Conservation (phyloP, 2,888 invertebrate genomes). For the Drosophila bunnanda region DNA sequence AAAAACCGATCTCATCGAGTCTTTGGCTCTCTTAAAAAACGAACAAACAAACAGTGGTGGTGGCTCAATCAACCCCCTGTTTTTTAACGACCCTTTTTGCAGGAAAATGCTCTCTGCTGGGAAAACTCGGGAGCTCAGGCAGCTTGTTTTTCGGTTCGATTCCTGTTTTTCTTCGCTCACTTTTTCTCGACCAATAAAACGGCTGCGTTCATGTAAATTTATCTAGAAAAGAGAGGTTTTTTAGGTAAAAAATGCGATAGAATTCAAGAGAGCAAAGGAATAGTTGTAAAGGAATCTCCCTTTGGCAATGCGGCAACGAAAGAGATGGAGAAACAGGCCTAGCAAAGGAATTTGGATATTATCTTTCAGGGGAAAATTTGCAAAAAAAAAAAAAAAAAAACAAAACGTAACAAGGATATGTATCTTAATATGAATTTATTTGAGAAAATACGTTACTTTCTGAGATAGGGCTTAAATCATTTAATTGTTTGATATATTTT, state of each 20-base stretch:
- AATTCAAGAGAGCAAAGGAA: constrained; percentile 50
- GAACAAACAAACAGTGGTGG: constrained; percentile 54
- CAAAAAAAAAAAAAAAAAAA: neutral
- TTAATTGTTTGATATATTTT: neutral
- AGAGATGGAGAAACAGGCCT: constrained; percentile 5
- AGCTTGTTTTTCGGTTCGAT: constrained; percentile 47
- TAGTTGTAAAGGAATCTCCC: constrained; percentile 75
- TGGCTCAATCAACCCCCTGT: constrained; percentile 58
- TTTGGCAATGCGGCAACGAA: constrained; percentile 19
- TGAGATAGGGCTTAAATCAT: neutral
- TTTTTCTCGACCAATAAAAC: constrained; percentile 79
- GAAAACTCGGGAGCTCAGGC: constrained; percentile 45
- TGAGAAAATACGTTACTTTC: neutral
- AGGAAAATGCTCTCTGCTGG: constrained; percentile 55
- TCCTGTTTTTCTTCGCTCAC: constrained; percentile 48
- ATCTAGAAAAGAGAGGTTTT: constrained; percentile 71
- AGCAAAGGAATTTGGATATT: constrained; percentile 49
- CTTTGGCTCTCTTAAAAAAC: constrained; percentile 64
- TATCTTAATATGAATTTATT: neutral
- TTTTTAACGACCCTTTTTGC: constrained; percentile 46
- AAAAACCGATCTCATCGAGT: constrained; percentile 29
- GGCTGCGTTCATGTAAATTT: constrained; percentile 78
- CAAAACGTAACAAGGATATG: neutral
- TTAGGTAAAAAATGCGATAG: constrained; percentile 75
- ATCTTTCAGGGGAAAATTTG: neutral